Evolutionary conservation across 2,797 vertebrate species (phyloP), one percentile per base, ranked within the genome.

Genomic region (Phoeniculus purpureus): DNA sequence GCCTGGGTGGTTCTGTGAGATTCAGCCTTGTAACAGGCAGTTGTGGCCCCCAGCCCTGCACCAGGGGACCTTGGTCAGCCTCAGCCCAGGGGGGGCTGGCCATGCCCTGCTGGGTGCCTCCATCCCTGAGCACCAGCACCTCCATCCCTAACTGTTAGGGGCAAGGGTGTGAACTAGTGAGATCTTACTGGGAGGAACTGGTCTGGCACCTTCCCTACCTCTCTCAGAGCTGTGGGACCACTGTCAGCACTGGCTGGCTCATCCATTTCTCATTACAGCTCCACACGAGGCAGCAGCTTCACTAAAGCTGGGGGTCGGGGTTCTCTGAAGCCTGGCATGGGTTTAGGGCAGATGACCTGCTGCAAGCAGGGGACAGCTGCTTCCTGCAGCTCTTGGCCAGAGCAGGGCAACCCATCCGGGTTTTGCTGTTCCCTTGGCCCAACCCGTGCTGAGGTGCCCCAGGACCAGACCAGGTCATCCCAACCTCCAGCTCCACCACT

Each of bases 401-500:
- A 22, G 1, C 54, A 6, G 25, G 5, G 50, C 16, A 27, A 13
- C 12, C 19, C 3, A 1, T 2, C 20, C 26, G n/a, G 9, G 55
- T 31, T 18, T 22, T 52, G 29, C 55, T 32, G 1, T n/a, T 31
- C 15, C 55, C 50, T 19, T 45, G 29, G 11, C 15, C 56, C 6
- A 17, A 13, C 47, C 34, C 8, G 6, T 52, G 17, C 48, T n/a
- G n/a, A n/a, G n/a, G n/a, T n/a, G n/a, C n/a, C n/a, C n/a, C n/a
- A n/a, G n/a, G n/a, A n/a, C n/a, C n/a, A n/a, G n/a, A n/a, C n/a
- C n/a, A n/a, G n/a, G n/a, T n/a, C 4, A 1, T 32, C 32, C 58
- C 48, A 16, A 3, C 2, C 2, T 15, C 19, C 20, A 19, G 4
- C 48, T 23, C 1, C 12, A 1, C 4, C 7, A 0, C 15, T 37